A percentile compares a stretch with the other conserved stretches of the same genome.
Conservation (phyloP, 2,113 vertebrate species). For the Leucopsar rothschildi region DNA sequence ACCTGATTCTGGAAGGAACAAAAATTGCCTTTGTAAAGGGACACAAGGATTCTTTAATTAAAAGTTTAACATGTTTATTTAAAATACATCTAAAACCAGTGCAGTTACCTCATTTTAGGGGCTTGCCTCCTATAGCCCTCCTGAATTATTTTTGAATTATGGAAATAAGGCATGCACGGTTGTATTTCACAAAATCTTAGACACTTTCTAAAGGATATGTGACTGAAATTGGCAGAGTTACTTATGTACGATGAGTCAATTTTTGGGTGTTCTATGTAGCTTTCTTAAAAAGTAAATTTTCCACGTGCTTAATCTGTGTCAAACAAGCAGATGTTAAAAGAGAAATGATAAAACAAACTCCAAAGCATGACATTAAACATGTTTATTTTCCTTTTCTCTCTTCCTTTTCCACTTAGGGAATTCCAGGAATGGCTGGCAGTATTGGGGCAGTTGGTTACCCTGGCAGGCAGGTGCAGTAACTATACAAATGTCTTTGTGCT, state of each 20-base stretch:
- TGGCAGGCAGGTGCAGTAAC: slow-evolving; percentile 99
- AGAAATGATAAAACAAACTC: background rate
- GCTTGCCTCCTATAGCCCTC: background rate
- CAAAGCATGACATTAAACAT: background rate
- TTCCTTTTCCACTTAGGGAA: slow-evolving; percentile 73
- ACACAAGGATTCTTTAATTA: background rate
- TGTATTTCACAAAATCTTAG: background rate
- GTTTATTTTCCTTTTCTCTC: background rate
- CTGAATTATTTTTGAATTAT: background rate
- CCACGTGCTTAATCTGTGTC: background rate
- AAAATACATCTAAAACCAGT: background rate
- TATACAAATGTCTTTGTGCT: slow-evolving; percentile 58
- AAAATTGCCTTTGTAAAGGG: background rate
- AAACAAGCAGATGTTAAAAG: background rate
- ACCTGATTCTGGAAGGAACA: background rate
- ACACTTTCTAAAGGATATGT: background rate
- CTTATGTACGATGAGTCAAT: background rate
- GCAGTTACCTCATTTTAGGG: background rate
- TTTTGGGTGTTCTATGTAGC: background rate
- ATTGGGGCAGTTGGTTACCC: slow-evolving; percentile 90
- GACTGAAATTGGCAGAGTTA: background rate
- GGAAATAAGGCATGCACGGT: background rate
- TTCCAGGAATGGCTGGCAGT: slow-evolving; percentile 83
- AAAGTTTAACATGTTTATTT: background rate
- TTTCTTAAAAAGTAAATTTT: background rate